Conservation (phyloP, 1,140 invertebrate genomes). For the Dendrolimus punctatus region DNA sequence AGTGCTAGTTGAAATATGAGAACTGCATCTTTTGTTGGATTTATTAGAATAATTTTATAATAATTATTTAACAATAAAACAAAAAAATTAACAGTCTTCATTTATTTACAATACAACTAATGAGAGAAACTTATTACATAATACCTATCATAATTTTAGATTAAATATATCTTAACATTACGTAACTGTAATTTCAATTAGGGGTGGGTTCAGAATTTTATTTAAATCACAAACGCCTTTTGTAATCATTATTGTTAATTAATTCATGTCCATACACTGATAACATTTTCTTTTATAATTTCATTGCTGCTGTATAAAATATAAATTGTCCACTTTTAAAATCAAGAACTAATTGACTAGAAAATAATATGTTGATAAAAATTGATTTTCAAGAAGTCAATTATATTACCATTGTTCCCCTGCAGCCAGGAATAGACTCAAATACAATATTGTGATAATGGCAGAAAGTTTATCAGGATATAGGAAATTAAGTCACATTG, state of each 20-base stretch:
- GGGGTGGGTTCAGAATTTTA: slow-evolving; percentile 47
- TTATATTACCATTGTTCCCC: not conserved
- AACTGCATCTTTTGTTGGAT: not conserved
- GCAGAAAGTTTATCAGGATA: too few relatives aligned
- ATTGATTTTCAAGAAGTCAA: too few relatives aligned
- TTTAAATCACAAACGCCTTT: slow-evolving; percentile 46
- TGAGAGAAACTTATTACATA: slow-evolving; percentile 23
- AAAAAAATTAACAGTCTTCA: slow-evolving; percentile 37
- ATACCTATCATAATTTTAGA: too few relatives aligned
- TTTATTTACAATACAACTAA: slow-evolving; percentile 51
- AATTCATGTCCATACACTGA: slow-evolving; percentile 4
- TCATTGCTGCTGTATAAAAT: slow-evolving; percentile 18
- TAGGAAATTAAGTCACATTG: too few relatives aligned
- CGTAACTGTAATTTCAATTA: slow-evolving; percentile 2
- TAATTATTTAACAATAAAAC: slow-evolving; percentile 36
- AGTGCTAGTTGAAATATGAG: not conserved
- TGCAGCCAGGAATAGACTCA: not conserved
- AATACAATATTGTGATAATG: not conserved
- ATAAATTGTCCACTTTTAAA: not conserved
- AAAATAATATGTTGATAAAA: slow-evolving; percentile 8
- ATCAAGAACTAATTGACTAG: slow-evolving; percentile 17
- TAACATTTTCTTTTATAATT: slow-evolving; percentile 1
- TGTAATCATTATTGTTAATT: slow-evolving; percentile 11
- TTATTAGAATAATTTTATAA: slow-evolving; percentile 46
- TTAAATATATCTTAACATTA: too few relatives aligned